Evolutionary conservation across 2,888 invertebrate genomes (phyloP), one percentile per base, ranked within the genome.

Genomic region (Dryocosmus kuriphilus): DNA sequence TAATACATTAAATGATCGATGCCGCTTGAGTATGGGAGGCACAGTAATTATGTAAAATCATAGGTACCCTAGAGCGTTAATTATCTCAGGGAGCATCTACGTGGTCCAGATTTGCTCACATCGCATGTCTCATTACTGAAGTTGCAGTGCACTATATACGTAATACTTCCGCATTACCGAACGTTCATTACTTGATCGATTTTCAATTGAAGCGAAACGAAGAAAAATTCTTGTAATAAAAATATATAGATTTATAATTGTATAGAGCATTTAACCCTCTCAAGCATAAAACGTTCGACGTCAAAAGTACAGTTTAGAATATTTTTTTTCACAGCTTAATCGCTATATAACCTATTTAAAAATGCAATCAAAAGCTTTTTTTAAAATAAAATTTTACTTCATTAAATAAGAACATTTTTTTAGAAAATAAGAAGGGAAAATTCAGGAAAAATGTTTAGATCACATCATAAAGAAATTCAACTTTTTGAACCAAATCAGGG

Each of bases 71-170:
- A 57, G 14, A 57, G 24, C 57, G 57, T 24, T 57, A 57, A 57
- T 57, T 57, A 57, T 57, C 57, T 57, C 32, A 57, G 51, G 55
- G 55, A 55, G 57, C 27, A 76, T 75, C 78, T 75, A 77, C 75
- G 35, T 80, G 76, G 73, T 77, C 81, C 78, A 77, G 79, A 79
- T 82, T 57, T 75, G 75, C 79, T 78, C 32, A 55, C 77, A 79
- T 75, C 75, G 78, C 57, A 57, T 79, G 76, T 81, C 81, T 81
- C 76, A 77, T 81, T 81, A 79, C 77, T 81, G 75, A 81, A 81
- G 77, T 78, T 73, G 81, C 78, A 81, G 73, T 73, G 79, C 60
- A 76, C 57, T 57, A 5, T 55, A 22, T 22, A 57, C 57, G 57
- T 57, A 57, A 57, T 6, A 78, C 79, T 81, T 81, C 81, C 81